Conservation (phyloP, 2,113 vertebrate genomes). For the Antennarius striatus region DNA sequence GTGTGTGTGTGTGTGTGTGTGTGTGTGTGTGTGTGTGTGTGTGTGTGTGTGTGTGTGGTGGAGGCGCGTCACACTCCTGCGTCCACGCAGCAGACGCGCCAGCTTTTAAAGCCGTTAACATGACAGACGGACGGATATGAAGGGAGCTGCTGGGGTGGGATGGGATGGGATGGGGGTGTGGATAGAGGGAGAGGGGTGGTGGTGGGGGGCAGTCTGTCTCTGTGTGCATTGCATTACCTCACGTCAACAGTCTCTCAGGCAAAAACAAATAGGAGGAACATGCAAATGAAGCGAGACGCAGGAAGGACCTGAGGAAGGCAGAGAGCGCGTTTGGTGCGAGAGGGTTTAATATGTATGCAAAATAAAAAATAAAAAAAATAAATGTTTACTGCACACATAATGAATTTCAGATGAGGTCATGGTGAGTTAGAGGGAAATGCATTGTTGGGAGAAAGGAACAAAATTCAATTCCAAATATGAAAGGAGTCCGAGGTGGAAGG, state of each 20-base stretch:
- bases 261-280: slow-evolving; percentile 69
- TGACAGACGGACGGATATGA: slow-evolving; percentile 67
- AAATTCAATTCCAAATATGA: slow-evolving; percentile 61
- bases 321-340: slow-evolving; percentile 38
- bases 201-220: slow-evolving; percentile 34
- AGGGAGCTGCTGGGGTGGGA: slow-evolving; percentile 51
- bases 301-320: slow-evolving; percentile 57
- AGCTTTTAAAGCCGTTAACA: slow-evolving; percentile 63
- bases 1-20: too few relatives aligned
- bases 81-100: slow-evolving; percentile 48
- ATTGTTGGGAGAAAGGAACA: slow-evolving; percentile 49
- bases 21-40: too few relatives aligned
- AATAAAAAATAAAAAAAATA: too few relatives aligned
- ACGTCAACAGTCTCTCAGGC: slow-evolving; percentile 59
- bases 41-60: neutral
- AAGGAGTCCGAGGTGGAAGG: slow-evolving; percentile 17
- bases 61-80: slow-evolving; percentile 39
- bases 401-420: slow-evolving; percentile 68
- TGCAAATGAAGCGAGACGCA: slow-evolving; percentile 69
- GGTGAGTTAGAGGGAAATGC: slow-evolving; percentile 53
- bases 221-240: slow-evolving; percentile 47
- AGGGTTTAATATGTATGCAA: slow-evolving; percentile 72
- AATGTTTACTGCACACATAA: slow-evolving; percentile 67
- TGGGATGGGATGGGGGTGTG: slow-evolving; percentile 22
- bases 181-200: slow-evolving; percentile 45